phyloP scores from a whole-genome alignment of 2,797 vertebrate species.

The Sphenopsis melanotis region DNA sequence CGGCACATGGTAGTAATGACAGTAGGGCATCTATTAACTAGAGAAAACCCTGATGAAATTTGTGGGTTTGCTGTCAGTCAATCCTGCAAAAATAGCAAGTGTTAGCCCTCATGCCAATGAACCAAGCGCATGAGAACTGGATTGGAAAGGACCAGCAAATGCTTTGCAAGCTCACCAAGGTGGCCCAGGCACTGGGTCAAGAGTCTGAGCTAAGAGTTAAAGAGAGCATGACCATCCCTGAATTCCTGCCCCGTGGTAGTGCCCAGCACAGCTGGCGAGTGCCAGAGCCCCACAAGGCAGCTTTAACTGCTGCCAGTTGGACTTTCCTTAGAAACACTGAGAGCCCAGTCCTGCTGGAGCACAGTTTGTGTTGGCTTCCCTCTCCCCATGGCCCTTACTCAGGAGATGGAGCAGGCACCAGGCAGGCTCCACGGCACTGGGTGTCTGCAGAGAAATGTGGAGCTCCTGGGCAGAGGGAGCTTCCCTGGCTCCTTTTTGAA shows the following conservation, averaged over 20 bases:
- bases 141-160: not conserved
- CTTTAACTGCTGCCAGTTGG: not conserved
- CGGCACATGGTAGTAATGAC: not conserved
- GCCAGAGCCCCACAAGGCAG: not conserved
- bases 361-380: not conserved
- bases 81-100: not conserved
- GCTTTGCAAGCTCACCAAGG: not conserved
- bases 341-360: not conserved
- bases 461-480: not conserved
- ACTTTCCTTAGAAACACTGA: not conserved
- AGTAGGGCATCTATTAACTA: not conserved
- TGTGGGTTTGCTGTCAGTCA: not conserved
- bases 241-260: not conserved
- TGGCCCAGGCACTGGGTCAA: not conserved
- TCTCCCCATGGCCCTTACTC: not conserved
- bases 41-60: not conserved
- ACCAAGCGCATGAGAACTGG: accelerated
- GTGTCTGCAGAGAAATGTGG: not conserved
- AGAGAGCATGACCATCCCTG: not conserved
- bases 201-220: not conserved
- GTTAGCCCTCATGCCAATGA: not conserved
- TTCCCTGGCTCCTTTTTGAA: not conserved
- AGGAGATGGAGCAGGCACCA: not conserved
- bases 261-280: accelerated
- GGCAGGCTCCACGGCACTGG: not conserved